Percentiles rank a stretch among this genome's conserved stretches.
These are phyloP conservation scores for Neomonachus schauinslandi DNA, from an alignment of 2,113 vertebrate species.

Conservation along the genomic window DNA sequence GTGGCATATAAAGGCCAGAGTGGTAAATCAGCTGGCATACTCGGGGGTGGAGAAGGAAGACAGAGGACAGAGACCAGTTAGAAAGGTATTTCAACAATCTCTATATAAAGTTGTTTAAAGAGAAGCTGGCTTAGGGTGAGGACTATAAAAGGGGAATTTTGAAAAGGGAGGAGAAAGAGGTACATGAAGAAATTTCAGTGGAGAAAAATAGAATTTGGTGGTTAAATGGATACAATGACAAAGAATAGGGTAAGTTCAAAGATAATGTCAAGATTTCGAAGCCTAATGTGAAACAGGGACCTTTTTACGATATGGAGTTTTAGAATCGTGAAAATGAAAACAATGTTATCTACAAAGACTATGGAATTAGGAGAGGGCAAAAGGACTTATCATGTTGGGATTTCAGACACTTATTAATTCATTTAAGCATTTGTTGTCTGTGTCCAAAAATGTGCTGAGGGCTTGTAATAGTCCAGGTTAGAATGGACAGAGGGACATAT, in stretches of 20 bases:
- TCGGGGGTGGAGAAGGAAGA: background rate
- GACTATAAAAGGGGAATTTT: background rate
- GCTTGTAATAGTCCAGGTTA: background rate
- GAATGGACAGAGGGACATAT: background rate
- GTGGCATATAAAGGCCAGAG: background rate
- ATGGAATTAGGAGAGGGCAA: background rate
- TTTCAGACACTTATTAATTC: background rate
- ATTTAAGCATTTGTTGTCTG: background rate
- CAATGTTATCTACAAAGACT: background rate
- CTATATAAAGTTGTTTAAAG: background rate
- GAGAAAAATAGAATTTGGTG: background rate
- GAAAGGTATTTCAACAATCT: background rate
- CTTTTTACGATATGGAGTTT: background rate
- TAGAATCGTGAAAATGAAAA: background rate
- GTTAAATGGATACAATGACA: background rate
- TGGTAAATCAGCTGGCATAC: background rate
- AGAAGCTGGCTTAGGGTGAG: background rate
- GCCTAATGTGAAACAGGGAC: background rate
- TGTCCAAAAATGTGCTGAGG: background rate
- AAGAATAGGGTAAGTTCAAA: background rate
- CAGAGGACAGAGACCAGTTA: background rate
- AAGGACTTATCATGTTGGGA: background rate
- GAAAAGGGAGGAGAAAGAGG: background rate
- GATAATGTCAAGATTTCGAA: conserved; percentile 17
- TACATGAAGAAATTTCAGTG: background rate